Evolutionary conservation across 2,113 vertebrate genomes (phyloP), one percentile per base, ranked within the genome.

Genomic region (Dipodomys merriami): DNA sequence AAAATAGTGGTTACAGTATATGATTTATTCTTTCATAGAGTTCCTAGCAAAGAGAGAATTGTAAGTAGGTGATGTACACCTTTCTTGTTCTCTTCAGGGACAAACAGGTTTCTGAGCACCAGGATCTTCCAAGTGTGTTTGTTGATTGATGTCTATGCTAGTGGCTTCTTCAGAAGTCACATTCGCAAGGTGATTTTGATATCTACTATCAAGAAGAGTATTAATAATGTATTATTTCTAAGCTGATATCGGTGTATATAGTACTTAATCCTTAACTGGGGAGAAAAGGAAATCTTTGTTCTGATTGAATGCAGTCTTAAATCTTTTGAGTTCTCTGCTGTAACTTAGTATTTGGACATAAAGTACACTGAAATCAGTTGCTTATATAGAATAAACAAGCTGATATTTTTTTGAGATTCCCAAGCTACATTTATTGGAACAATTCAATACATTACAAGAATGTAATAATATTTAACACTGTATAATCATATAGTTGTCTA

Each of bases 221-320:
- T 78, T 83, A 57, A 46, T 62, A 77, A 68, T 30, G 15, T 23
- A 30, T 49, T 79, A 19, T 89, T 92, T 91, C 49, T 91, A 84
- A 80, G 73, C 29, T 93, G 53, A 18, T 89, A 71, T 27, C 81
- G 74, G 30, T 6, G 39, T 39, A 39, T 39, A 11, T 64, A 33
- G 53, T 79, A 33, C n/a, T 93, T 83, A 64, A 44, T 69, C 30
- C 1, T 27, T 78, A 60, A 74, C 67, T 39, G 80, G 46, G 73
- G 44, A 60, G 25, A n/a, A 64, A 64, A n/a, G 35, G 67, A 25
- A 18, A 25, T 18, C 27, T 12, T 68, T 7, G 27, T 8, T 60
- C 11, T 8, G 39, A 39, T 39, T 39, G 39, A 39, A 39, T 39
- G 39, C 39, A 39, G 39, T 39, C 39, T 39, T 39, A 39, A 39